A percentile compares a stretch with the other conserved stretches of the same genome.
Conservation (phyloP, 1,140 invertebrate genomes). For the Ctenoplectra terminalis region DNA sequence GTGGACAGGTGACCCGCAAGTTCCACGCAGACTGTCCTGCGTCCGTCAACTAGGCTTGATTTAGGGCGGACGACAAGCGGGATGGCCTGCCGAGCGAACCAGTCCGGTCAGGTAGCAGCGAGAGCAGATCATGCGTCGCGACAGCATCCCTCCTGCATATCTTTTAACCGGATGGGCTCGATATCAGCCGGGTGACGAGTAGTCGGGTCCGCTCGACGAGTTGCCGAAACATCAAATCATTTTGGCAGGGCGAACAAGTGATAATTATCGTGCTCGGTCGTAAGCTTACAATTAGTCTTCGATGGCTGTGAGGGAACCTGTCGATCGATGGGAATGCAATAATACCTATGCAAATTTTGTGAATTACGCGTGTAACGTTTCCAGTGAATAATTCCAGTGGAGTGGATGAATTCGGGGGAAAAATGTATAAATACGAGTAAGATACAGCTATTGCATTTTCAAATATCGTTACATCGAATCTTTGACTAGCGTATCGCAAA, state of each 20-base stretch:
- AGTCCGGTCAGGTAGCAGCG: conserved; percentile 34
- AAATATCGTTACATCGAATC: too few relatives aligned
- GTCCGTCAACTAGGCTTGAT: conserved; percentile 66
- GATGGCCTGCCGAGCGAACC: conserved; percentile 43
- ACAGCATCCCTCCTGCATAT: conserved; percentile 59
- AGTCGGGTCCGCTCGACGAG: conserved; percentile 44
- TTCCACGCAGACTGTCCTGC: conserved; percentile 67
- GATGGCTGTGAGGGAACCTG: not conserved
- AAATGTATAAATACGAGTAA: too few relatives aligned
- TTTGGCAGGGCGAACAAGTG: conserved; percentile 9
- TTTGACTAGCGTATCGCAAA: too few relatives aligned
- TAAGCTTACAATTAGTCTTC: not conserved
- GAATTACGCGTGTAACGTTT: too few relatives aligned
- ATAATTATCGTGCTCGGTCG: not conserved
- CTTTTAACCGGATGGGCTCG: conserved; percentile 53
- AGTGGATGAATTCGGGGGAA: too few relatives aligned
- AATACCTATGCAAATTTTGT: too few relatives aligned
- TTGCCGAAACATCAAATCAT: conserved; percentile 64
- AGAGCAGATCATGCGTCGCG: conserved; percentile 34
- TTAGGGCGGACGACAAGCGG: conserved; percentile 54
- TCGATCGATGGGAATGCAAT: not conserved
- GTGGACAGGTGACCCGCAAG: conserved; percentile 70
- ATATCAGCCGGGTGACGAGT: conserved; percentile 60
- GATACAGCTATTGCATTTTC: too few relatives aligned
- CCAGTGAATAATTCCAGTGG: too few relatives aligned